phyloP scores from a whole-genome alignment of 2,888 invertebrate species.

The Drosophila maculinotata region DNA sequence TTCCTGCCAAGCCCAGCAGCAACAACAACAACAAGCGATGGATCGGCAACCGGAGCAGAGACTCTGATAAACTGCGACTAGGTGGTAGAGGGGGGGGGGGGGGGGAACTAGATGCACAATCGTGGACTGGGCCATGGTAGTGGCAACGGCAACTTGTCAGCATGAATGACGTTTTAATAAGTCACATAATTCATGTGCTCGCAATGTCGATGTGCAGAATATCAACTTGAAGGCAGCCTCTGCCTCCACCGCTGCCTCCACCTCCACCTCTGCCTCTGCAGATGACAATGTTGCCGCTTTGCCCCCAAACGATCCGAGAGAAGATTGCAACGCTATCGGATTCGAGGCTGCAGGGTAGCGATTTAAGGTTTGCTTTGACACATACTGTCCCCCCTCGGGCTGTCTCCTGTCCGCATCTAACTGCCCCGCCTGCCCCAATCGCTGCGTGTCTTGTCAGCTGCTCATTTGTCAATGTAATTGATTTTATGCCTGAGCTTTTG shows the following conservation, averaged over 20 bases:
- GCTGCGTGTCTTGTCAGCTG: constrained; percentile 70
- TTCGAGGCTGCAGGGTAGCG: constrained; percentile 36
- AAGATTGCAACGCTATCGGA: constrained; percentile 44
- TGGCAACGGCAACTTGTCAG: constrained; percentile 77
- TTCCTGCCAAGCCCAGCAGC: constrained; percentile 54
- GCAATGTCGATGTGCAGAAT: constrained; percentile 36
- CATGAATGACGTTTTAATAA: constrained; percentile 83
- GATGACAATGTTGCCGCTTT: constrained; percentile 55
- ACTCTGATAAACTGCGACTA: constrained; percentile 8
- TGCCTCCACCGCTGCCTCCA: not conserved
- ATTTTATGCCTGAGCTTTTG: constrained; percentile 78
- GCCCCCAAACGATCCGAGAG: constrained; percentile 30
- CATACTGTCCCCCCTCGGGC: constrained; percentile 31
- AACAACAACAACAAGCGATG: constrained; percentile 7
- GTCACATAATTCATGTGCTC: constrained; percentile 81
- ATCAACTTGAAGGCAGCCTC: constrained; percentile 8
- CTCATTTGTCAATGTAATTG: constrained; percentile 80
- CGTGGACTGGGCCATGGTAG: too few relatives aligned
- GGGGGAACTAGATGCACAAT: constrained; percentile 12
- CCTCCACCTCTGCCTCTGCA: too few relatives aligned
- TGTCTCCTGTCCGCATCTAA: constrained; percentile 14
- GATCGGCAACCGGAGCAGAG: constrained; percentile 16
- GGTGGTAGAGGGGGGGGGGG: not conserved
- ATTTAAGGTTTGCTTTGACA: constrained; percentile 64
- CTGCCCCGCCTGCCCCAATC: not conserved